A percentile compares a stretch with the other conserved stretches of the same genome.
Evolutionary conservation across 2,888 invertebrate species (phyloP).

Genomic region (Diaphora mendica): DNA sequence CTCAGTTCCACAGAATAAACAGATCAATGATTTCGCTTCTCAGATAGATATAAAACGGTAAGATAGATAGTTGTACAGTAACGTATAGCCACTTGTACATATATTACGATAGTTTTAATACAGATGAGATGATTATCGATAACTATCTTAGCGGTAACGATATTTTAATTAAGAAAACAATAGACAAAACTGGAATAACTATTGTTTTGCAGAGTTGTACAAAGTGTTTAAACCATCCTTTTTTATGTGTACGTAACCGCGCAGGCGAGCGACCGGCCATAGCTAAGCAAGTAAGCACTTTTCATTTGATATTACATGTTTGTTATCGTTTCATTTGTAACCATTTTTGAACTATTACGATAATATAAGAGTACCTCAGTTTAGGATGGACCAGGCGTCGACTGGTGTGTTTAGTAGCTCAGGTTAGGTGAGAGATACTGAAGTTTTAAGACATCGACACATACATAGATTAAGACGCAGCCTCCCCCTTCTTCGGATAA

Average conservation of each 20-base stretch:
- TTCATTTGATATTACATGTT: constrained; percentile 84
- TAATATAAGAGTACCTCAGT: constrained; percentile 84
- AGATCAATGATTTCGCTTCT: constrained; percentile 74
- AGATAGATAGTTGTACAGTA: constrained; percentile 84
- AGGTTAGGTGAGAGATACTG: constrained; percentile 79
- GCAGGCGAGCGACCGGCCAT: constrained; percentile 78
- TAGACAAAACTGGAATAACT: constrained; percentile 73
- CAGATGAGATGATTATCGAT: constrained; percentile 75
- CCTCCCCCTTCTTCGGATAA: constrained; percentile 67
- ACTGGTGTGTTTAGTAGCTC: constrained; percentile 82
- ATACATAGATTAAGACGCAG: constrained; percentile 77
- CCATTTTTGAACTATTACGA: constrained; percentile 83
- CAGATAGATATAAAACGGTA: constrained; percentile 77
- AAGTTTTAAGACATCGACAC: constrained; percentile 80
- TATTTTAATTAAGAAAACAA: constrained; percentile 81
- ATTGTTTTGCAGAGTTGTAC: constrained; percentile 81
- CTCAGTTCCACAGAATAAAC: constrained; percentile 74
- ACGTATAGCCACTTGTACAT: constrained; percentile 82
- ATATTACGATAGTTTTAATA: constrained; percentile 85
- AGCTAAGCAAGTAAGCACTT: constrained; percentile 86
- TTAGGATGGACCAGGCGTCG: constrained; percentile 86
- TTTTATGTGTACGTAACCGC: constrained; percentile 72
- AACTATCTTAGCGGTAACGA: constrained; percentile 83
- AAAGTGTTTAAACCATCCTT: constrained; percentile 77
- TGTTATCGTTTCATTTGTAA: constrained; percentile 86